These are phyloP conservation scores for Siniperca chuatsi DNA, from an alignment of 2,113 vertebrate genomes.

Conservation along the genomic window DNA sequence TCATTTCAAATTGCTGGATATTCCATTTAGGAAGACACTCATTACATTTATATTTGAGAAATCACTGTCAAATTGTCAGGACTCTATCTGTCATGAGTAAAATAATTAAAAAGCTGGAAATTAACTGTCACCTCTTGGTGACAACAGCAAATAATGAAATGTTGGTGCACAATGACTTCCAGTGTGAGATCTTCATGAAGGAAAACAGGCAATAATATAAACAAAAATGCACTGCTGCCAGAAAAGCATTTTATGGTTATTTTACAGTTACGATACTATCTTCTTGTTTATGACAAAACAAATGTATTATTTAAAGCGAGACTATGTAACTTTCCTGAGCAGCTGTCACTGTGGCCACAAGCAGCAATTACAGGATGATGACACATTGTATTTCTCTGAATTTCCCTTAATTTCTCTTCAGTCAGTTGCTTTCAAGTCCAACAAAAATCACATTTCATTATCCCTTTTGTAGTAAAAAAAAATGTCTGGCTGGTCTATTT, in stretches of 20 bases:
- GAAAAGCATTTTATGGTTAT: not conserved
- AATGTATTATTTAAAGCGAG: conserved; percentile 1
- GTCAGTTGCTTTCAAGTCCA: not conserved
- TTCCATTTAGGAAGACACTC: not conserved
- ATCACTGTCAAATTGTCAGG: conserved; percentile 14
- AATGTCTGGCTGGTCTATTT: too few relatives aligned
- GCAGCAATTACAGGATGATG: not conserved
- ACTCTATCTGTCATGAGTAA: not conserved
- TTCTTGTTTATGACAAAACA: conserved; percentile 1
- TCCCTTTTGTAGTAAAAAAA: not conserved
- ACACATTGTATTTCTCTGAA: not conserved
- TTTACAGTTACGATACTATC: not conserved
- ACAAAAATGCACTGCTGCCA: not conserved
- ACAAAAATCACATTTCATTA: not conserved
- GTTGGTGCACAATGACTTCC: not conserved
- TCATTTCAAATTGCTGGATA: not conserved
- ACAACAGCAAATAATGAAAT: conserved; percentile 16
- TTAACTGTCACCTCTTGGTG: conserved; percentile 17
- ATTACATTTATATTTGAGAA: not conserved
- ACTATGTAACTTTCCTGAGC: too few relatives aligned
- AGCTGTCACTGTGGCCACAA: too few relatives aligned
- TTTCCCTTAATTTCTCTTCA: not conserved
- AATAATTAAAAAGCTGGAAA: conserved; percentile 22
- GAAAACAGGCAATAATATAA: not conserved
- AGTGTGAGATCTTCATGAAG: not conserved